These are phyloP conservation scores for Pseudomyrmex flavicornis DNA, from an alignment of 1,140 invertebrate genomes.

Conservation along the genomic window DNA sequence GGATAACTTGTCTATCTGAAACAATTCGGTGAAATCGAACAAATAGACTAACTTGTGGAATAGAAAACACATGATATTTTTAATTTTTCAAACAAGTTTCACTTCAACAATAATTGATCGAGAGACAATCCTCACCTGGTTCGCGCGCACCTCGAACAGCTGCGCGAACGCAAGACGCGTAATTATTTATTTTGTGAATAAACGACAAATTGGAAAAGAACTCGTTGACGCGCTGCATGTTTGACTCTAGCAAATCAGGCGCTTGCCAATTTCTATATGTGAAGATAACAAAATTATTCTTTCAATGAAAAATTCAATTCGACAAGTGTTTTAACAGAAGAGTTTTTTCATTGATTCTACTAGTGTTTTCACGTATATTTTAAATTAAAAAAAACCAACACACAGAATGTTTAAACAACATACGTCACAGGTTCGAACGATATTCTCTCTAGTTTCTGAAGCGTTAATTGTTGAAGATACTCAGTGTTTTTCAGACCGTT, in stretches of 20 bases:
- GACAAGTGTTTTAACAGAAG: not conserved
- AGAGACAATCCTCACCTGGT: constrained; percentile 73
- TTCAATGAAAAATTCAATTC: not conserved
- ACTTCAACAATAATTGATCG: not conserved
- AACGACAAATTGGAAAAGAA: constrained; percentile 66
- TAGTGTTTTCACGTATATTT: not conserved
- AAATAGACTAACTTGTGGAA: not conserved
- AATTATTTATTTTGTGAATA: constrained; percentile 66
- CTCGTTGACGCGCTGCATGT: constrained; percentile 55
- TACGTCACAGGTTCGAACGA: constrained; percentile 62
- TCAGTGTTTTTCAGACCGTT: constrained; percentile 77
- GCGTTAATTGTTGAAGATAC: constrained; percentile 71
- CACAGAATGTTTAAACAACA: not conserved
- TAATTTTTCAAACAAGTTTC: not conserved
- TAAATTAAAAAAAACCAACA: not conserved
- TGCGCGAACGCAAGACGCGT: constrained; percentile 71
- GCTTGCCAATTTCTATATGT: constrained; percentile 37
- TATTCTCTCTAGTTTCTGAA: constrained; percentile 71
- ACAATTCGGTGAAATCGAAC: not conserved
- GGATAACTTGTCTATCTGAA: constrained; percentile 81
- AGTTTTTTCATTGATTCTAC: no score
- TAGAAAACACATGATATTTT: not conserved
- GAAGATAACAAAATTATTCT: not conserved
- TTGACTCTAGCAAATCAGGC: constrained; percentile 9
- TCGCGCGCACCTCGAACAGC: constrained; percentile 76